phyloP scores from a whole-genome alignment of 1,140 invertebrate genomes.

The Gryllus bimaculatus region DNA sequence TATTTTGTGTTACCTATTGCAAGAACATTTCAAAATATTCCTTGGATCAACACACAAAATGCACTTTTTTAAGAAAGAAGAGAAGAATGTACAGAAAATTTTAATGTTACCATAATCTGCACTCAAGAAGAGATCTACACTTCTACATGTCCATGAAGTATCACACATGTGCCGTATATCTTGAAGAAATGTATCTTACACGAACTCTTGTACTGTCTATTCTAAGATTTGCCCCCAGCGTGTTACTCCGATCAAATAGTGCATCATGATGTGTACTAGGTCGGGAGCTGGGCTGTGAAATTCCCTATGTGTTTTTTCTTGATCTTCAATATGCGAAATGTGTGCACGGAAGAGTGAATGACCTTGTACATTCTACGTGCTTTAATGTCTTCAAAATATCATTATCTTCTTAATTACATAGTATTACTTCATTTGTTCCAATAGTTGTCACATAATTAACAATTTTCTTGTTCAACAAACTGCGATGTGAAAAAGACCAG shows the following conservation, averaged over 20 bases:
- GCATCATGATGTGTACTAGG: background rate
- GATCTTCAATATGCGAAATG: background rate
- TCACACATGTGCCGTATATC: background rate
- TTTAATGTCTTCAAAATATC: background rate
- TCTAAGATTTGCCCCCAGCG: background rate
- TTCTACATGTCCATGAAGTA: background rate
- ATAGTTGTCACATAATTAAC: constrained; percentile 1
- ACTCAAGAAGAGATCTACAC: background rate
- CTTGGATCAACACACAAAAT: background rate
- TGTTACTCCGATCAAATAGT: background rate
- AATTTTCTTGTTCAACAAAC: background rate
- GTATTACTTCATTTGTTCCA: constrained; percentile 1
- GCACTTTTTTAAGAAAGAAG: background rate
- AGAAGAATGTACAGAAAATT: background rate
- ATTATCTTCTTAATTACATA: background rate
- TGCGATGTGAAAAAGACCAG: background rate
- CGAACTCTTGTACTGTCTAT: constrained; percentile 1
- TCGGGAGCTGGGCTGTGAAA: background rate
- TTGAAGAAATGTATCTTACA: background rate
- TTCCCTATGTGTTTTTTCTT: background rate
- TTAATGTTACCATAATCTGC: constrained; percentile 1
- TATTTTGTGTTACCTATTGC: background rate
- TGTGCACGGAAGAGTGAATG: background rate
- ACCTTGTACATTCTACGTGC: background rate
- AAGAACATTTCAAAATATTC: background rate